Evolutionary conservation across 2,888 invertebrate species (phyloP).

Genomic region (Lobophora halterata): DNA sequence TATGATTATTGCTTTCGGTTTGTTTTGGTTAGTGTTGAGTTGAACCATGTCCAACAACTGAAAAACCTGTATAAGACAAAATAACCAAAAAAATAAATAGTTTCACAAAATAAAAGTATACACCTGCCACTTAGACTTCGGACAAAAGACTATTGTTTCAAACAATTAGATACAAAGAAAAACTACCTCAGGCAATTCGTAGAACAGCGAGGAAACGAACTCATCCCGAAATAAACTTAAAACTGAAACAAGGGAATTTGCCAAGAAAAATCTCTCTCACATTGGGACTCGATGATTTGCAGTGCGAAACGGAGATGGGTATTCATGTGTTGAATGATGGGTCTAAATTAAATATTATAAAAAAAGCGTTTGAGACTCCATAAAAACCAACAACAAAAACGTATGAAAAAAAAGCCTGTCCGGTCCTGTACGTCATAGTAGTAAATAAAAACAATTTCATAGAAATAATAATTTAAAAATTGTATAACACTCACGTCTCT

Average conservation of each 20-base stretch:
- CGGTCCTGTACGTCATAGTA: too few relatives aligned
- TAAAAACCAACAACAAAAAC: constrained; percentile 6
- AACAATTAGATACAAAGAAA: constrained; percentile 34
- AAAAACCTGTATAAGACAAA: neutral
- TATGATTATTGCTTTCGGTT: constrained; percentile 4
- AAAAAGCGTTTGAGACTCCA: constrained; percentile 23
- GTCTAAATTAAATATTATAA: constrained; percentile 41
- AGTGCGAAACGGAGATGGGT: constrained; percentile 36
- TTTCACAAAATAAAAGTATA: constrained; percentile 5
- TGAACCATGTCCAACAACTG: neutral
- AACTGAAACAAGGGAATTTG: constrained; percentile 61
- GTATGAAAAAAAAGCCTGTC: too few relatives aligned
- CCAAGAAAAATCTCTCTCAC: constrained; percentile 59
- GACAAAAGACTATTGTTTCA: constrained; percentile 19
- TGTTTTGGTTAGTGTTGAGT: neutral
- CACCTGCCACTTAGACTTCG: constrained; percentile 10
- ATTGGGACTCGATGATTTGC: constrained; percentile 41
- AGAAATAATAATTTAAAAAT: constrained; percentile 13
- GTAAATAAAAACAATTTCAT: constrained; percentile 4
- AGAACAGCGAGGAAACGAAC: constrained; percentile 47
- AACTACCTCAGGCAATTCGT: constrained; percentile 31
- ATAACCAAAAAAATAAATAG: constrained; percentile 7
- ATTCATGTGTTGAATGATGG: constrained; percentile 42
- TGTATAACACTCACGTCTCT: too few relatives aligned
- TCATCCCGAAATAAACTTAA: constrained; percentile 55